Base-by-base conservation (phyloP, 2,888 invertebrate species). In the Mesopsocus fuscifrons region DNA sequence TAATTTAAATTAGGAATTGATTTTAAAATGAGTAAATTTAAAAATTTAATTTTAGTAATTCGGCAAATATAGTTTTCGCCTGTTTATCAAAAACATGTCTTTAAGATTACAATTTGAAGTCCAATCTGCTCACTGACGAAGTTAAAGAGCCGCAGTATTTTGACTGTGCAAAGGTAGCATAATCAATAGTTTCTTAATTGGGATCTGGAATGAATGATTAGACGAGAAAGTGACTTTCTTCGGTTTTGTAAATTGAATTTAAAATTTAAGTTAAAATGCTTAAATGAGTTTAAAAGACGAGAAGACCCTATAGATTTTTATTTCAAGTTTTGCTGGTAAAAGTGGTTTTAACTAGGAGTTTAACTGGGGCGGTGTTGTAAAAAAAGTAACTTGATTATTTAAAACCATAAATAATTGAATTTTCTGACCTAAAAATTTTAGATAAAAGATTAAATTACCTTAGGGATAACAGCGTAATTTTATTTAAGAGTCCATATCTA, bases 381-480 rank as follows among this genome's bases (percentile, higher is more conserved):
- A 68, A 72, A 70, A 67, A 26, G 11, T 9, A 26, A 26, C 26
- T 26, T 26, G 11, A 26, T 9, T 57, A 41, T 21, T 18, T 33
- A 41, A 41, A 34, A 44, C 43, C 60, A 52, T 48, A 46, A 71
- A 71, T 67, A 69, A 63, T 71, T 68, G 54, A 48, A 51, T 52
- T 62, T 54, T 49, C 54, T 69, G 69, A 71, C 70, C 71, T 67
- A 65, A 52, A 62, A 57, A 54, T 69, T 63, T 55, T 63, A 68
- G 71, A 71, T 70, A 70, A 50, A 69, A 71, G 70, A 69, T 63
- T 63, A 72, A 79, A 71, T 75, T 78, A 78, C 77, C 72, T 73
- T 74, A 75, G 76, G 77, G 77, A 78, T 80, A 80, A 80, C 78
- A 80, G 78, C 74, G 72, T 78, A 69, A 78, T 79, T 68, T 71